These are phyloP conservation scores for Babyrousa celebensis DNA, from an alignment of 2,797 vertebrate species.

Conservation along the genomic window DNA sequence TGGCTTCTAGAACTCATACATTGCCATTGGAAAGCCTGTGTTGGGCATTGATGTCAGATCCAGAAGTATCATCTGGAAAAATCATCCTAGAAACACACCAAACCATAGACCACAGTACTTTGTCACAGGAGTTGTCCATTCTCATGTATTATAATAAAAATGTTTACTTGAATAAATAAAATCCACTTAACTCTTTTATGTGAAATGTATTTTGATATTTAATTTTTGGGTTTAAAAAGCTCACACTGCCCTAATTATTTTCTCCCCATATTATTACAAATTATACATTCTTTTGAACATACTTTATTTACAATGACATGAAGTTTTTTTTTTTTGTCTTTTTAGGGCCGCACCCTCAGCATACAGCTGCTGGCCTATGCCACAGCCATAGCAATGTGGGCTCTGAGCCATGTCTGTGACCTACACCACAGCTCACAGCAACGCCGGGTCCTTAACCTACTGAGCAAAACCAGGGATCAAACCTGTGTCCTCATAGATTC, in stretches of 20 bases:
- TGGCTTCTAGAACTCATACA: neutral
- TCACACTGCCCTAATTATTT: slow-evolving; percentile 7
- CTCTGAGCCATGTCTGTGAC: too few relatives aligned
- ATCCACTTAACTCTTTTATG: neutral
- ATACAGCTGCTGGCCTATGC: too few relatives aligned
- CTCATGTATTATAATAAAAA: slow-evolving; percentile 71
- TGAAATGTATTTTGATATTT: slow-evolving; percentile 77
- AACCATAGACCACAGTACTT: neutral
- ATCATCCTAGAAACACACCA: neutral
- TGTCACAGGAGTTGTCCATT: neutral
- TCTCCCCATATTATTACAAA: slow-evolving; percentile 48
- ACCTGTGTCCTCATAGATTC: too few relatives aligned
- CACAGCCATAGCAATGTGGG: too few relatives aligned
- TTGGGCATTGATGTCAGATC: neutral
- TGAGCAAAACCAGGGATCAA: too few relatives aligned
- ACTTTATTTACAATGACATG: neutral
- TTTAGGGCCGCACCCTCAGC: too few relatives aligned
- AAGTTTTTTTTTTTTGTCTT: too few relatives aligned
- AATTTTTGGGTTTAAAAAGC: slow-evolving; percentile 31
- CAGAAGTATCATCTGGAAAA: slow-evolving; percentile 58
- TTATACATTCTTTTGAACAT: neutral
- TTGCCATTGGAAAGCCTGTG: neutral
- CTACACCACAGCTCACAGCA: too few relatives aligned
- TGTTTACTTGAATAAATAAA: slow-evolving; percentile 83
- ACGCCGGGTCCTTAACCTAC: too few relatives aligned